Conservation (phyloP, 2,113 vertebrate species). For the Mustelus asterias region DNA sequence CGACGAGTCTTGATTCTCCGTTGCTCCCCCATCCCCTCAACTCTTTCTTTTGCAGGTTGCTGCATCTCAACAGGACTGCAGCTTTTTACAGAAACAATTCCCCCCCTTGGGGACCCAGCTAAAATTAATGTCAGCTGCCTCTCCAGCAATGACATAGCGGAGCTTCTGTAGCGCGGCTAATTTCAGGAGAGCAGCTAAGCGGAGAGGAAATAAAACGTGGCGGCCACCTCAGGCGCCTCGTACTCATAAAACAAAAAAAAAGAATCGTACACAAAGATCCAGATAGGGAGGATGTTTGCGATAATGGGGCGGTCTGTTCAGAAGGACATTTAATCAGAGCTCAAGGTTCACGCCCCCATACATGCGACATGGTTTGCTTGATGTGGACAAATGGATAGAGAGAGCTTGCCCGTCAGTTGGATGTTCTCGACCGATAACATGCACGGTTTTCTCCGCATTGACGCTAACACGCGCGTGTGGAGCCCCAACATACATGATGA, state of each 20-base stretch:
- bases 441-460: not conserved
- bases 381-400: not conserved
- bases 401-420: not conserved
- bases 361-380: not conserved
- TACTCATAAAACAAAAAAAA: not conserved
- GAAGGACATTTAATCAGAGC: not conserved
- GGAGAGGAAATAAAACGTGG: not conserved
- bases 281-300: not conserved
- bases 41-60: not conserved
- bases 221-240: not conserved
- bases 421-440: not conserved
- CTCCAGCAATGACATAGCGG: constrained; percentile 28
- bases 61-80: not conserved
- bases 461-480: not conserved
- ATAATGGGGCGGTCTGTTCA: not conserved
- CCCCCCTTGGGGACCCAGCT: constrained; percentile 22
- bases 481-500: not conserved
- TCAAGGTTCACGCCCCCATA: not conserved
- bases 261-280: no score
- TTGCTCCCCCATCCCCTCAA: not conserved
- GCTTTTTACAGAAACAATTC: not conserved
- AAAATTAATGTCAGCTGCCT: constrained; percentile 40
- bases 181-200: not conserved
- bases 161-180: not conserved
- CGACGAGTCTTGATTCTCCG: not conserved